Evolutionary conservation across 2,113 vertebrate species (phyloP).

Genomic region (Cyphomyrus discorhynchus): DNA sequence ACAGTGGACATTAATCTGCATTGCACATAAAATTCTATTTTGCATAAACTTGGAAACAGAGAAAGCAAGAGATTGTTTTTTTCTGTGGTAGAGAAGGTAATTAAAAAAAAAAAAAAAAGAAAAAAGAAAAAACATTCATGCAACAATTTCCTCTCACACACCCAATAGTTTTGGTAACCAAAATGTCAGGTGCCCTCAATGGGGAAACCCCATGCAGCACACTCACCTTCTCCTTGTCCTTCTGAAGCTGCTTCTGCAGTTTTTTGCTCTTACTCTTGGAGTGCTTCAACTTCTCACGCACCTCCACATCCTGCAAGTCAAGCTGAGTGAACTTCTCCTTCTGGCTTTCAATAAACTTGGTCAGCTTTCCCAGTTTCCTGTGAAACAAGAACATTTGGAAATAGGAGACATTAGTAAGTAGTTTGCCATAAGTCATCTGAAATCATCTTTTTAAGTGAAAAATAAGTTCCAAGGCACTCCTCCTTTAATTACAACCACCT

Average conservation of each 20-base stretch:
- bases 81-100: neutral
- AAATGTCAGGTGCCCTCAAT: neutral
- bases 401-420: neutral
- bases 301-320: slow-evolving; percentile 89
- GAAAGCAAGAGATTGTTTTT: neutral
- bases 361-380: slow-evolving; percentile 80
- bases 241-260: slow-evolving; percentile 84
- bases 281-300: slow-evolving; percentile 88
- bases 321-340: slow-evolving; percentile 87
- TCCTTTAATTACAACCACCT: slow-evolving; percentile 3
- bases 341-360: slow-evolving; percentile 74
- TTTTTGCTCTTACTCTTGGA: slow-evolving; percentile 82
- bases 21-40: neutral
- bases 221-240: slow-evolving; percentile 87
- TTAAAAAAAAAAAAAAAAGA: neutral
- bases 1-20: neutral
- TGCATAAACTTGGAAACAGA: neutral
- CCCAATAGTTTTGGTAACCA: neutral
- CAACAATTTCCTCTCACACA: neutral
- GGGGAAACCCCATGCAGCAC: neutral
- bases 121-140: neutral
- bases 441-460: neutral
- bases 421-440: neutral
- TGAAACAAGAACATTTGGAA: slow-evolving; percentile 26
- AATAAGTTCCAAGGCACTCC: slow-evolving; percentile 9